phyloP scores from a whole-genome alignment of 2,888 invertebrate genomes.

The Eristalinus aeneus region DNA sequence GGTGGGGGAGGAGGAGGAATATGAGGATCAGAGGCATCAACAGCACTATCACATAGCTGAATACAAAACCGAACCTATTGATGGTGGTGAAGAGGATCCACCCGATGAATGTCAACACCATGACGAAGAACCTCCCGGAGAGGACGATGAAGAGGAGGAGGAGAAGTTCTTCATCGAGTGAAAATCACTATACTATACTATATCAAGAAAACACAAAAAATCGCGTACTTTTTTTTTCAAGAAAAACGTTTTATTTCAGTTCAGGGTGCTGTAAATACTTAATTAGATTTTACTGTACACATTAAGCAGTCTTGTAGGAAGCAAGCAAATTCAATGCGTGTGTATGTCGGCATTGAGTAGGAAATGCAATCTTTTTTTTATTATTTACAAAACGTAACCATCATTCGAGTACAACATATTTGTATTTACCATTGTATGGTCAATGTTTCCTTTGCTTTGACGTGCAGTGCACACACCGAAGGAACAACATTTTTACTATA shows the following conservation, averaged over 20 bases:
- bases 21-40: slow-evolving; percentile 16
- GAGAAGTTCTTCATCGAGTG: slow-evolving; percentile 57
- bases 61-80: slow-evolving; percentile 12
- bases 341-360: slow-evolving; percentile 44
- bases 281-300: slow-evolving; percentile 58
- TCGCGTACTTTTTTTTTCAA: background rate
- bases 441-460: slow-evolving; percentile 33
- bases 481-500: slow-evolving; percentile 25
- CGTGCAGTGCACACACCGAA: slow-evolving; percentile 17
- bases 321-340: slow-evolving; percentile 2
- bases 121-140: slow-evolving; percentile 23
- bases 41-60: slow-evolving; percentile 29
- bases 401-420: slow-evolving; percentile 45
- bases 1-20: slow-evolving; percentile 19
- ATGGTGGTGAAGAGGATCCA: slow-evolving; percentile 15
- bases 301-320: slow-evolving; percentile 1
- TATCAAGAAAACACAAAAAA: slow-evolving; percentile 23
- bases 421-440: slow-evolving; percentile 57
- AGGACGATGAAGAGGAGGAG: slow-evolving; percentile 36
- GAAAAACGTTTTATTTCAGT: slow-evolving; percentile 22
- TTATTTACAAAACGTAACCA: slow-evolving; percentile 13
- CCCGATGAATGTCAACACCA: slow-evolving; percentile 1
- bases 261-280: slow-evolving; percentile 70
- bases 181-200: slow-evolving; percentile 15
- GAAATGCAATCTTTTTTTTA: slow-evolving; percentile 6